Evolutionary conservation across 2,797 vertebrate genomes (phyloP), one percentile per base, ranked within the genome.

Genomic region (Parotocinclus haroldoi): DNA sequence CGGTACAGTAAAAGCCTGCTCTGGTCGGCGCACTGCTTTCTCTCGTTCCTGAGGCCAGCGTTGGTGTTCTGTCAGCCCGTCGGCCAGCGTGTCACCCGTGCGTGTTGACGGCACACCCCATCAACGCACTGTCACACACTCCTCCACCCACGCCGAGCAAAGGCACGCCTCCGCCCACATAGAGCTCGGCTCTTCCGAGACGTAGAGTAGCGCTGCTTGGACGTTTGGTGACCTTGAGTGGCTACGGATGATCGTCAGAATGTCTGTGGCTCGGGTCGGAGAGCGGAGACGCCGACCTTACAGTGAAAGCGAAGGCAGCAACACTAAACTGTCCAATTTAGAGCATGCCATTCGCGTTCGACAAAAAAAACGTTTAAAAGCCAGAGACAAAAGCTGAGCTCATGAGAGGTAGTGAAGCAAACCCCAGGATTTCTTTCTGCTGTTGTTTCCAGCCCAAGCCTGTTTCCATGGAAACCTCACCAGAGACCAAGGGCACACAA

Each of bases 401-500:
- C 70, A 75, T 52, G 60, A 77, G 64, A 79, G 67, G 78, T 69
- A 73, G 67, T 64, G 68, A 71, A 78, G 75, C 75, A 73, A 73
- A 79, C 73, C 75, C 73, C 75, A 75, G 66, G 73, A 75, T 81
- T 80, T 79, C 66, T 71, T 87, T 85, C 85, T 91, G 86, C 88
- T 91, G 89, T 91, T 92, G 89, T 91, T 89, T 88, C 86, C 86
- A 91, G 87, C 89, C 89, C 88, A 85, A 85, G 88, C 89, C 85
- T 89, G 91, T 92, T 92, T 91, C 90, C 90, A 91, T 92, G 88
- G 89, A 77, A 91, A 92, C 91, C 85, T 82, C 74, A 82, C 83
- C 75, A 76, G 87, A 89, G 86, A 89, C 84, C 81, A 86, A 83
- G 40, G 81, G 81, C 84, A 82, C 81, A 86, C 84, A 69, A 73